Base-by-base conservation (phyloP, 2,797 vertebrate genomes). In the Dendrocincla tyrannina region DNA sequence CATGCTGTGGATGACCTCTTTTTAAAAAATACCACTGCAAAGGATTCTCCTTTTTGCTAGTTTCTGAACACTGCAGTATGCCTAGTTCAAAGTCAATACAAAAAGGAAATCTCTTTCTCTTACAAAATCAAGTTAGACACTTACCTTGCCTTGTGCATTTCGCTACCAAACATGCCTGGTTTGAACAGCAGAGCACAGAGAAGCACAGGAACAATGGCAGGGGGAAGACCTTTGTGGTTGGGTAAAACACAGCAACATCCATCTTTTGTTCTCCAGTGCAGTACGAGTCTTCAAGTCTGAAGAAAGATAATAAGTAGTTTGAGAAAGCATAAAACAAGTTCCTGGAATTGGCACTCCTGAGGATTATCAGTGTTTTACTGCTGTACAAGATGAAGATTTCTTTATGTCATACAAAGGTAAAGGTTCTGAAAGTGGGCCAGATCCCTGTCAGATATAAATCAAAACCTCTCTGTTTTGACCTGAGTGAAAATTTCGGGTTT, bases 11-110 rank as follows among this genome's bases (percentile, higher is more conserved):
- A 32, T 60, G 37, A 37, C 24, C 53, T 37, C 44, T 72, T 79
- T 72, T 53, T 39, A 14, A 78, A 79, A 89, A 89, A 46, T 28
- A 67, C 9, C n/a, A 22, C 33, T 30, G 47, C 14, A 35, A 55
- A 14, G 9, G 25, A 58, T 87, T 93, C 22, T 92, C 68, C 93
- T 82, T 20, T 93, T 75, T 93, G 30, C 32, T 55, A 25, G 53
- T 30, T 66, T 83, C 70, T 76, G 78, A 91, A 72, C 68, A 35
- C 66, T 32, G 64, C 67, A 96, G 55, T 66, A 89, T 46, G 30
- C 41, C 37, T 68, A 79, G 42, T 83, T 96, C 79, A 94, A 95
- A 93, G 82, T 56, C 32, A 93, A 84, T 64, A 88, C 44, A 39
- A 83, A 93, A 94, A 88, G 53, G 18, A 77, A 76, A 53, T 88